Conservation (phyloP, 2,888 invertebrate species). For the Drosophila basisetae region DNA sequence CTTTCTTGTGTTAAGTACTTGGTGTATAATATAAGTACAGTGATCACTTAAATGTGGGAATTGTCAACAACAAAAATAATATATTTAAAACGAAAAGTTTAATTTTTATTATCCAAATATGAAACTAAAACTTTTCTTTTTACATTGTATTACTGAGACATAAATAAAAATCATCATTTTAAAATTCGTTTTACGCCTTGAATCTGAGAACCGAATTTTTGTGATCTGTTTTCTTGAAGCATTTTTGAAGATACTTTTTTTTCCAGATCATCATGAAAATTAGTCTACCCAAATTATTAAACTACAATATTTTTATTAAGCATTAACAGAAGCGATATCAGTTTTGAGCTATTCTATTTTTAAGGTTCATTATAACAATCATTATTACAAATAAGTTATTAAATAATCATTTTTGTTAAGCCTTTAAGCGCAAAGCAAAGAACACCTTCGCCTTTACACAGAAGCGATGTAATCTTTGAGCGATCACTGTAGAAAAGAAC, state of each 20-base stretch:
- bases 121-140: not conserved
- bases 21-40: slow-evolving; percentile 8
- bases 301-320: not conserved
- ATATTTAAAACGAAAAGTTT: not conserved
- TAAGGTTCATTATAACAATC: not conserved
- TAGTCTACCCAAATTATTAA: not conserved
- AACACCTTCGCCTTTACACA: not conserved
- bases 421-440: not conserved
- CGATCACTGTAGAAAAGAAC: slow-evolving; percentile 6
- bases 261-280: too few species aligned
- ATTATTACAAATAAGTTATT: not conserved
- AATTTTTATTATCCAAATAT: not conserved
- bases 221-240: not conserved
- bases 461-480: not conserved
- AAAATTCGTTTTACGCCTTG: not conserved
- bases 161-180: not conserved
- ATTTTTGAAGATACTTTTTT: not conserved
- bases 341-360: not conserved
- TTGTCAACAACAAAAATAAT: not conserved
- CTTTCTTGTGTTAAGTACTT: slow-evolving; percentile 32
- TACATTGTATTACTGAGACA: not conserved
- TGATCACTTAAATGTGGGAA: not conserved
- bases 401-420: not conserved
- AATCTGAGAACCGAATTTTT: not conserved
- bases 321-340: not conserved